phyloP scores from a whole-genome alignment of 2,888 invertebrate genomes.

The Drosophila lutescens region DNA sequence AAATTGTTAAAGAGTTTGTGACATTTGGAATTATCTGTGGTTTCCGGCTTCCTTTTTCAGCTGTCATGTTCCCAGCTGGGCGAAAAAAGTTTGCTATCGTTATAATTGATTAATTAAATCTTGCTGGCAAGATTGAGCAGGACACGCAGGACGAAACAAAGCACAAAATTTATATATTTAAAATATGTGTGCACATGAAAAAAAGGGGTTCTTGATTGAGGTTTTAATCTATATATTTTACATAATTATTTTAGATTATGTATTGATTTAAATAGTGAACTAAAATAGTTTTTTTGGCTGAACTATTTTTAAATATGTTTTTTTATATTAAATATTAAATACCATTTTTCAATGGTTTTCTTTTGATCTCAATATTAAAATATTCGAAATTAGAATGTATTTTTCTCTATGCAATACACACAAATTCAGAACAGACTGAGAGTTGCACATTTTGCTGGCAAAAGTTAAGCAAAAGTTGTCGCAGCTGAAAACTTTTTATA shows the following conservation, averaged over 20 bases:
- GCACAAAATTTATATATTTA: constrained; percentile 13
- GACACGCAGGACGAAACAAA: constrained; percentile 26
- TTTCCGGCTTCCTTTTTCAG: constrained; percentile 15
- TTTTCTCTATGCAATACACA: constrained; percentile 16
- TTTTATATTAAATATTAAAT: no score
- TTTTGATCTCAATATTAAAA: not conserved
- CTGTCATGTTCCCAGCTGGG: constrained; percentile 38
- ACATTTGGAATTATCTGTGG: constrained; percentile 66
- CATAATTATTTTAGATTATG: no score
- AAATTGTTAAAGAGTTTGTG: constrained; percentile 69
- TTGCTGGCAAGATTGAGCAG: constrained; percentile 43
- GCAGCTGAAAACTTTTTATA: constrained; percentile 57
- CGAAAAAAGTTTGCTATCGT: constrained; percentile 64
- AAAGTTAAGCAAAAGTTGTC: constrained; percentile 69
- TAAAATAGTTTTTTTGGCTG: no score
- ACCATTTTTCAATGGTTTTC: no score
- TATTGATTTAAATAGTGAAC: no score
- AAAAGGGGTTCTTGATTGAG: not conserved
- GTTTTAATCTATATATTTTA: not conserved
- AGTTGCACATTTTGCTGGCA: constrained; percentile 52
- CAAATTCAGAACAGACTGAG: constrained; percentile 25
- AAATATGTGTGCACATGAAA: not conserved
- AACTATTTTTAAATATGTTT: no score
- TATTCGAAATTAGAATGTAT: not conserved
- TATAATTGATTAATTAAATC: constrained; percentile 78